Evolutionary conservation across 2,113 vertebrate species (phyloP), one percentile per base, ranked within the genome.

Genomic region (Melanocharis versteri): DNA sequence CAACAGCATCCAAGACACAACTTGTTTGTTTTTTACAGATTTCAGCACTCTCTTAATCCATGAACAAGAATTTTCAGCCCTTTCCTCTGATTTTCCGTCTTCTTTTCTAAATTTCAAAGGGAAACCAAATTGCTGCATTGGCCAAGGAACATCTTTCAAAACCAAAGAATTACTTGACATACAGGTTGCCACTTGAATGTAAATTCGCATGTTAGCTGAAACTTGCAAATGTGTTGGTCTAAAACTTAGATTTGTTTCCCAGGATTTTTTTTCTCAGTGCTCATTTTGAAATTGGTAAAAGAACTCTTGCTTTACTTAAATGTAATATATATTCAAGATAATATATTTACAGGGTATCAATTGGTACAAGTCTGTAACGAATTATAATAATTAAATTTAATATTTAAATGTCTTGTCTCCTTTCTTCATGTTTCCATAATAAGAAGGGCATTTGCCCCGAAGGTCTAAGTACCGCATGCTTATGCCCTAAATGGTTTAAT

Each of bases 391-490:
- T 31, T 48, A 42, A 54, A 48, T 56, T 11, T 22, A 56, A 14
- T 35, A 81, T 47, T 22, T 50, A n/a, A 47, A 80, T 31, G 1
- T 50, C 17, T 47, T 50, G 20, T 83, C 23, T 57, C 2, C 4
- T 73, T 2, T 53, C 14, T 80, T 70, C 11, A 26, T 56, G 7
- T 47, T 90, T 83, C 21, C 56, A 2, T 30, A 40, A 37, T 57
- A 76, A 54, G 12, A 14, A 71, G 31, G 2, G 1, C 8, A 64
- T 83, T 58, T 81, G 14, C 56, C 7, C 8, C 10, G 7, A 40
- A 30, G 19, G 13, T 14, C 40, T 78, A n/a, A 18, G 19, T 56
- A 42, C 3, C 0, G 1, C 23, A 28, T 7, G 4, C 3, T 62
- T 44, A 62, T 75, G 7, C 3, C 23, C 12, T 35, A 47, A 76